Conservation (phyloP, 1,140 invertebrate species). For the Euwallacea similis region DNA sequence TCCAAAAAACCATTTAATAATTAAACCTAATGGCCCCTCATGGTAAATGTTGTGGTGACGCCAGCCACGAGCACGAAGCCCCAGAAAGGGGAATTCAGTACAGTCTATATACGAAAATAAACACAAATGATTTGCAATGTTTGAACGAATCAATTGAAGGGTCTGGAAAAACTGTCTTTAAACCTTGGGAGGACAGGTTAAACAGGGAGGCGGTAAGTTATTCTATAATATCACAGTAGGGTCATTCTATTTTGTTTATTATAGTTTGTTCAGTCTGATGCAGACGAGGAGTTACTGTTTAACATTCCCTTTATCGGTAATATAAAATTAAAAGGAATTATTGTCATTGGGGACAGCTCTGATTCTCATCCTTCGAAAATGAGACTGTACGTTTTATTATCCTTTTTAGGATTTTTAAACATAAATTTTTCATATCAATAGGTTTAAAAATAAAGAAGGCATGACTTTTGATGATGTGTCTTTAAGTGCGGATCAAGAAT, state of each 20-base stretch:
- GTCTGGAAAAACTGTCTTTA: slow-evolving; percentile 86
- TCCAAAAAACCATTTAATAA: background rate
- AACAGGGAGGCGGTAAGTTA: slow-evolving; percentile 70
- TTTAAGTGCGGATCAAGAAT: slow-evolving; percentile 81
- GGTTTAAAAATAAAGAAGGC: slow-evolving; percentile 87
- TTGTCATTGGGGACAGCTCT: slow-evolving; percentile 84
- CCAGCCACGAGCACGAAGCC: slow-evolving; percentile 53
- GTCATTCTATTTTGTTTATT: background rate
- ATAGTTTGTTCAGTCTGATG: slow-evolving; percentile 93
- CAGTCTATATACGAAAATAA: slow-evolving; percentile 87
- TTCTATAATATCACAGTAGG: background rate
- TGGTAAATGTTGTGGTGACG: slow-evolving; percentile 51
- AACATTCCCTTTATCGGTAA: slow-evolving; percentile 96
- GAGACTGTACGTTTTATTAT: slow-evolving; percentile 70
- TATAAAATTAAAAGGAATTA: slow-evolving; percentile 92
- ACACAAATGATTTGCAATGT: slow-evolving; percentile 85
- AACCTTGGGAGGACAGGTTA: slow-evolving; percentile 85
- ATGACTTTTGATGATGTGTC: slow-evolving; percentile 92
- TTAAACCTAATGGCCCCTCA: slow-evolving; percentile 46
- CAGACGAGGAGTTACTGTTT: slow-evolving; percentile 90
- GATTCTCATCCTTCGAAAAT: slow-evolving; percentile 81
- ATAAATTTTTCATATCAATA: slow-evolving; percentile 52
- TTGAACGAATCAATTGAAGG: slow-evolving; percentile 86
- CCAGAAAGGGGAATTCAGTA: slow-evolving; percentile 83
- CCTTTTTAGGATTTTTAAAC: background rate